Conservation (phyloP, 2,888 invertebrate genomes). For the Tiliacea citrago region DNA sequence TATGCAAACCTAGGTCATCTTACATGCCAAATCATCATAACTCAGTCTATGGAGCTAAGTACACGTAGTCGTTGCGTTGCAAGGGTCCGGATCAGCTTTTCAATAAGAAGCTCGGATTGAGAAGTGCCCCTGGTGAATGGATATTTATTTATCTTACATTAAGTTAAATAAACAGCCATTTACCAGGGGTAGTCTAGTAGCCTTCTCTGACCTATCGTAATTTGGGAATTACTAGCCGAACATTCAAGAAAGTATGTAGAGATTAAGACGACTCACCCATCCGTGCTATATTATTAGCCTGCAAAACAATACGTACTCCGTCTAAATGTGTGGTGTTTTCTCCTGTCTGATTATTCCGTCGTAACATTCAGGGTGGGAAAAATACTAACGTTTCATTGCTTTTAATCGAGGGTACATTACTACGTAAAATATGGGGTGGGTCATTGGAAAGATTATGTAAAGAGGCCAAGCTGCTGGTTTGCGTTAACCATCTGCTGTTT, state of each 20-base stretch:
- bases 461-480: conserved; percentile 44
- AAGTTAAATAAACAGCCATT: not conserved
- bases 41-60: not conserved
- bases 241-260: not conserved
- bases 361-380: conserved; percentile 15
- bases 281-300: conserved; percentile 5
- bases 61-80: not conserved
- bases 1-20: not conserved
- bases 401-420: conserved; percentile 50
- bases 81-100: not conserved
- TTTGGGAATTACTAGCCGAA: not conserved
- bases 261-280: not conserved
- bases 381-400: conserved; percentile 25
- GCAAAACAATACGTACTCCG: conserved; percentile 10
- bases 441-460: conserved; percentile 51
- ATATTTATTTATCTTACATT: not conserved
- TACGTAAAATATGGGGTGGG: conserved; percentile 47
- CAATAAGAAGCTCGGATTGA: not conserved
- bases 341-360: conserved; percentile 1
- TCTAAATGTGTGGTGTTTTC: conserved; percentile 26
- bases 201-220: no score
- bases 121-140: not conserved
- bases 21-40: not conserved
- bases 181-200: not conserved
- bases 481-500: conserved; percentile 18